These are phyloP conservation scores for Calliphora vicina DNA, from an alignment of 1,140 invertebrate species.

Conservation along the genomic window DNA sequence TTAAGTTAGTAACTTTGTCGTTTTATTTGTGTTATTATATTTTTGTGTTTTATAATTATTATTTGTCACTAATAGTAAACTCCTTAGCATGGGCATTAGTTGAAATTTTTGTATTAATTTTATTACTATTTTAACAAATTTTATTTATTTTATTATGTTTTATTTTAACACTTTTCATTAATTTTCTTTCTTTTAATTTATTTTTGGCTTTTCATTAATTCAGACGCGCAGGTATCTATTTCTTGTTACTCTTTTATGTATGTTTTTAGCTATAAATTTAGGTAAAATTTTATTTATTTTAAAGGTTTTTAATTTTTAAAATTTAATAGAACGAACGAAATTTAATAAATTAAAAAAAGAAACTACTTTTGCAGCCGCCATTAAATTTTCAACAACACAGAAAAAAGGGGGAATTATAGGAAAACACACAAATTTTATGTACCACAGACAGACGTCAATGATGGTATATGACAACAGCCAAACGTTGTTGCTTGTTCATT, in stretches of 20 bases:
- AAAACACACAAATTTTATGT: not conserved
- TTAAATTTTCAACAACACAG: not conserved
- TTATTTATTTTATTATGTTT: not conserved
- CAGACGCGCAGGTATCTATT: not conserved
- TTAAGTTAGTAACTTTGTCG: constrained; percentile 6
- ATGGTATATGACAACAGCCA: not conserved
- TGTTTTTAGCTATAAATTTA: not conserved
- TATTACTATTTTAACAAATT: not conserved
- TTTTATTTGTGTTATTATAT: not conserved
- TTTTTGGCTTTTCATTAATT: not conserved
- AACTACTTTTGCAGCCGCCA: constrained; percentile 15
- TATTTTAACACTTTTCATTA: not conserved
- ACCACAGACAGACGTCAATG: not conserved
- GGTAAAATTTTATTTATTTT: not conserved
- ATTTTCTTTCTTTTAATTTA: not conserved
- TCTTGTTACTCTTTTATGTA: not conserved
- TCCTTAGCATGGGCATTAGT: not conserved
- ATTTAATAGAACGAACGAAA: not conserved
- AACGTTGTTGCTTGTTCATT: constrained; percentile 1
- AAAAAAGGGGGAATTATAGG: not conserved
- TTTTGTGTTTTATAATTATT: not conserved
- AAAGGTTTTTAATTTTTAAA: not conserved
- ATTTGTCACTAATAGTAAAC: too few species aligned
- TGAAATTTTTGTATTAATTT: not conserved
- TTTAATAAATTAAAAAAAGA: not conserved